Conservation (phyloP, 2,888 invertebrate genomes). For the Dynastes maya region DNA sequence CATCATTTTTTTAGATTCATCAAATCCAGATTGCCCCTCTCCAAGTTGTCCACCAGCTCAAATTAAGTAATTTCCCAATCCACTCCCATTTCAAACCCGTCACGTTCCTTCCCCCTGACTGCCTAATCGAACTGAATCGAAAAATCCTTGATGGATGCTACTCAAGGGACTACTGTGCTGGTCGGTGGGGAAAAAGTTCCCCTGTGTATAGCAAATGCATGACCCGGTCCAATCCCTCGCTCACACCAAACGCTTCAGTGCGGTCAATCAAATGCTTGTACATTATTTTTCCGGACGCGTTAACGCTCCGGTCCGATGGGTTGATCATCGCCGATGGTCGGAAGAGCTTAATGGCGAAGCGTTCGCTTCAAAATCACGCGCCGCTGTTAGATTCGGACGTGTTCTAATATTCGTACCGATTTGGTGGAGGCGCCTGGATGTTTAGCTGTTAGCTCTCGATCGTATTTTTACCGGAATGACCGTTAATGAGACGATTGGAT, state of each 20-base stretch:
- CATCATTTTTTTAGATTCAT: too few species aligned
- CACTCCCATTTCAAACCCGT: too few species aligned
- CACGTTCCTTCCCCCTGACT: neutral
- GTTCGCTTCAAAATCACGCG: slow-evolving; percentile 3
- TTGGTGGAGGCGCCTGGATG: too few species aligned
- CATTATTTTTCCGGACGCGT: slow-evolving; percentile 7
- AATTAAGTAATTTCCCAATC: too few species aligned
- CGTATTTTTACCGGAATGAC: too few species aligned
- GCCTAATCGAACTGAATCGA: neutral
- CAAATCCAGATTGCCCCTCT: too few species aligned
- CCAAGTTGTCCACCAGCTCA: too few species aligned
- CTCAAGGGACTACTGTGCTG: neutral
- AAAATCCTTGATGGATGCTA: neutral
- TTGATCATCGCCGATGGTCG: neutral
- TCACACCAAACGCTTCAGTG: neutral
- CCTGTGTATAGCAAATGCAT: neutral
- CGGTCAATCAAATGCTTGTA: slow-evolving; percentile 5
- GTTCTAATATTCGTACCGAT: neutral
- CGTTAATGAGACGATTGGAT: too few species aligned
- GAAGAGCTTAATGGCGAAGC: neutral
- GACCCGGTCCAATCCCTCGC: neutral
- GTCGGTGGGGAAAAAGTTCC: neutral
- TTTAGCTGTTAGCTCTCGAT: too few species aligned
- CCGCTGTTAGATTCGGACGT: slow-evolving; percentile 10
- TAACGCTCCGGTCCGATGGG: neutral